phyloP scores from a whole-genome alignment of 2,113 vertebrate species.

The Bucco capensis region DNA sequence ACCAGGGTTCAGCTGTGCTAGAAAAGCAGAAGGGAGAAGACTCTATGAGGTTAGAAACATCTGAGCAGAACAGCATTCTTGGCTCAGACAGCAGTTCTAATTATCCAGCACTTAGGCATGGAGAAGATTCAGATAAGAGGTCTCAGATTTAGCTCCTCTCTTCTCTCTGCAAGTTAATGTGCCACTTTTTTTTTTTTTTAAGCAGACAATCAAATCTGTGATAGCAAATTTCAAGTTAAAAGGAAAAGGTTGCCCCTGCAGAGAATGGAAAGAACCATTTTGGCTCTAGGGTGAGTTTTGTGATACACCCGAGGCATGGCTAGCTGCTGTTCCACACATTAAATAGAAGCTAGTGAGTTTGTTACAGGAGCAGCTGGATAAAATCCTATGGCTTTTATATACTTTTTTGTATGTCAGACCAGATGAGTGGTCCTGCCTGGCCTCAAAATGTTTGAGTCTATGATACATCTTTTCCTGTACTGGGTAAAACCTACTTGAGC shows the following conservation, averaged over 20 bases:
- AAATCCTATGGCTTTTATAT: not conserved
- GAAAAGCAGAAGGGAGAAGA: not conserved
- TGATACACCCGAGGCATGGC: not conserved
- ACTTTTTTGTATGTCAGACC: not conserved
- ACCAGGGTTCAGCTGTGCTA: not conserved
- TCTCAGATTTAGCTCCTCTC: conserved; percentile 57
- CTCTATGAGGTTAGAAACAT: conserved; percentile 1
- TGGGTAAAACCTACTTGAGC: not conserved
- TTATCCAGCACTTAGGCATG: conserved; percentile 51
- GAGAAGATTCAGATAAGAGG: conserved; percentile 50
- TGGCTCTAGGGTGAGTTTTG: not conserved
- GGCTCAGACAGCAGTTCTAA: conserved; percentile 43
- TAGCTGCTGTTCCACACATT: not conserved
- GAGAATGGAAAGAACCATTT: conserved; percentile 13
- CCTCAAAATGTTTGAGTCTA: not conserved
- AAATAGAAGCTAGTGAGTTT: not conserved
- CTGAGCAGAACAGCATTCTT: not conserved
- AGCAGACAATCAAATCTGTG: conserved; percentile 31
- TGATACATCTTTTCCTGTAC: not conserved
- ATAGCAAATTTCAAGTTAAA: not conserved
- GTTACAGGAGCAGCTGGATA: not conserved
- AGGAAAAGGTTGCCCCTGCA: not conserved
- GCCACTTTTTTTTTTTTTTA: not conserved
- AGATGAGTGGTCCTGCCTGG: not conserved
- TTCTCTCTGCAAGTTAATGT: conserved; percentile 42